Conservation (phyloP, 2,113 vertebrate species). For the Phodopus roborovskii region DNA sequence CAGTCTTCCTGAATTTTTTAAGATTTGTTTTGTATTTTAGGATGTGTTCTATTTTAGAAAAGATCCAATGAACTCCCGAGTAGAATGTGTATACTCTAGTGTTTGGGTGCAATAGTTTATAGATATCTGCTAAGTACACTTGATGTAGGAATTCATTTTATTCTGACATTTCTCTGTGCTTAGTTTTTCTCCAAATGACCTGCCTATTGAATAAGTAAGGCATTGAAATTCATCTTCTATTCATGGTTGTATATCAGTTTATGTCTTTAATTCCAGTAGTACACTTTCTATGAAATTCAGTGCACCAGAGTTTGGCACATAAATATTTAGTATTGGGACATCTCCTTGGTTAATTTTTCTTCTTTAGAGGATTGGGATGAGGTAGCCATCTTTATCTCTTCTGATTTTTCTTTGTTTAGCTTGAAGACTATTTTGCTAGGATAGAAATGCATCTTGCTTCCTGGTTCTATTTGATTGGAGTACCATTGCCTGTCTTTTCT, state of each 20-base stretch:
- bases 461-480: background rate
- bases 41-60: background rate
- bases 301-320: background rate
- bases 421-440: background rate
- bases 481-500: background rate
- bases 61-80: background rate
- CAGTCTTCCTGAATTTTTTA: background rate
- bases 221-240: too few relatives aligned
- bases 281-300: background rate
- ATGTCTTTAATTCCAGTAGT: background rate
- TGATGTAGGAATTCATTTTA: background rate
- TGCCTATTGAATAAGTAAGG: background rate
- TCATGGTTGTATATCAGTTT: background rate
- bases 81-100: background rate
- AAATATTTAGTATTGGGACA: background rate
- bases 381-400: background rate
- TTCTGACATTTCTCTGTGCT: background rate
- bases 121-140: background rate
- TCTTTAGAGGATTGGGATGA: background rate
- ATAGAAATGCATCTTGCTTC: background rate
- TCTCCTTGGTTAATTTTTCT: background rate
- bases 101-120: background rate
- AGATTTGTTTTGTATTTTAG: background rate
- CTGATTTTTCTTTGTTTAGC: background rate
- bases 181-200: background rate